Conservation (phyloP, 1,140 invertebrate species). For the Caerostris darwini region DNA sequence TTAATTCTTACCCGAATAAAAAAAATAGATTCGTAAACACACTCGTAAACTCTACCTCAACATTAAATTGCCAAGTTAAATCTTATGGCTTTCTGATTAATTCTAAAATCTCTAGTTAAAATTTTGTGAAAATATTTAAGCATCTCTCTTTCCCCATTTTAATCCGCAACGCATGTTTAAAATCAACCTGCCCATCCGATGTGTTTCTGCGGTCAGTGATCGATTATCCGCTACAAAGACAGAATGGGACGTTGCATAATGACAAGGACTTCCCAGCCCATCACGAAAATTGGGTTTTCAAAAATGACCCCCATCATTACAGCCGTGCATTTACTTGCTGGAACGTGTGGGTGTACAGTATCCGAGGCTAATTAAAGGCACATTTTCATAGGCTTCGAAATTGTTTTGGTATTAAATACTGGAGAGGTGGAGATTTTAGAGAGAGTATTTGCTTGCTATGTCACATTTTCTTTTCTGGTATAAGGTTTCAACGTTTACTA, state of each 20-base stretch:
- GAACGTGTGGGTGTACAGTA: neutral
- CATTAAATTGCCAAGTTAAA: too few relatives aligned
- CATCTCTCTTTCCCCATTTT: neutral
- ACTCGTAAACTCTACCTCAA: too few relatives aligned
- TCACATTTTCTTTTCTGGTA: neutral
- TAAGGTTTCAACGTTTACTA: neutral
- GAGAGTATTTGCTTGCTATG: neutral
- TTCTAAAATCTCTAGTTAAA: too few relatives aligned
- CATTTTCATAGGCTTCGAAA: neutral
- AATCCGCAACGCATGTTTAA: neutral
- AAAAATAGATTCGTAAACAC: too few relatives aligned
- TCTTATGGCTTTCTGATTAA: too few relatives aligned
- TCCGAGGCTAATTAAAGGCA: neutral
- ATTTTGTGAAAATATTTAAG: neutral
- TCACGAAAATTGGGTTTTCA: constrained; percentile 38
- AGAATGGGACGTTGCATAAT: neutral
- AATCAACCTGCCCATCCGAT: neutral
- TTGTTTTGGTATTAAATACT: neutral
- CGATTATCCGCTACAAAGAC: neutral
- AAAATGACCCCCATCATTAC: neutral
- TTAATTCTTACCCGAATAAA: too few relatives aligned
- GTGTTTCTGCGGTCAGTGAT: neutral
- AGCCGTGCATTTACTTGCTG: neutral
- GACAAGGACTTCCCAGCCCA: neutral
- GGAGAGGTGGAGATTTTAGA: too few relatives aligned